Percentiles rank a stretch among this genome's conserved stretches.
phyloP scores from a whole-genome alignment of 92 coral and sea anemone genomes.

The Galaxea fascicularis region DNA sequence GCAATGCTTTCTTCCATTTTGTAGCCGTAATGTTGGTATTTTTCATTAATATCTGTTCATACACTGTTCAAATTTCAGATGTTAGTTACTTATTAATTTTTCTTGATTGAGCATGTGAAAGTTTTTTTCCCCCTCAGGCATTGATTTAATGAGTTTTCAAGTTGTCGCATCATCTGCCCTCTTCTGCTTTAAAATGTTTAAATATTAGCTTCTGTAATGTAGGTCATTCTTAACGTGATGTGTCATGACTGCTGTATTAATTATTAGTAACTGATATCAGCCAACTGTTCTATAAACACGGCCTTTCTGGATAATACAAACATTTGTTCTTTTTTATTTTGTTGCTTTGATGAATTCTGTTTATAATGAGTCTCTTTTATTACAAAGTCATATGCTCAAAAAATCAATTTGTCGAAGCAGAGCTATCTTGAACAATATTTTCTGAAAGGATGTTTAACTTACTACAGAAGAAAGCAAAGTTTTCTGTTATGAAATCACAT shows the following conservation, averaged over 20 bases:
- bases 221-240: not conserved
- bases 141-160: slow-evolving; percentile 1
- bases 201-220: not conserved
- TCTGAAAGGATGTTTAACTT: no score
- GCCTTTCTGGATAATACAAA: not conserved
- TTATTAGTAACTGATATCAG: no score
- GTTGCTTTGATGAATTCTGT: no score
- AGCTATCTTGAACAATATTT: no score
- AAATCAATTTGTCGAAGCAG: no score
- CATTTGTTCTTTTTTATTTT: no score
- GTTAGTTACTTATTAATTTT: not conserved
- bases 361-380: no score
- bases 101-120: not conserved
- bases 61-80: not conserved
- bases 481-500: no score
- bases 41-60: not conserved
- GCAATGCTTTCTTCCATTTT: not conserved
- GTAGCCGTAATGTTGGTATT: not conserved
- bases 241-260: not conserved
- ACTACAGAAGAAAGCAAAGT: no score
- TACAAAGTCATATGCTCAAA: no score
- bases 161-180: not conserved
- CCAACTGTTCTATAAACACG: not conserved
- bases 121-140: not conserved
- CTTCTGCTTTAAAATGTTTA: not conserved